phyloP scores from a whole-genome alignment of 92 coral and sea anemone genomes.

The Umimayanthus kanabou region DNA sequence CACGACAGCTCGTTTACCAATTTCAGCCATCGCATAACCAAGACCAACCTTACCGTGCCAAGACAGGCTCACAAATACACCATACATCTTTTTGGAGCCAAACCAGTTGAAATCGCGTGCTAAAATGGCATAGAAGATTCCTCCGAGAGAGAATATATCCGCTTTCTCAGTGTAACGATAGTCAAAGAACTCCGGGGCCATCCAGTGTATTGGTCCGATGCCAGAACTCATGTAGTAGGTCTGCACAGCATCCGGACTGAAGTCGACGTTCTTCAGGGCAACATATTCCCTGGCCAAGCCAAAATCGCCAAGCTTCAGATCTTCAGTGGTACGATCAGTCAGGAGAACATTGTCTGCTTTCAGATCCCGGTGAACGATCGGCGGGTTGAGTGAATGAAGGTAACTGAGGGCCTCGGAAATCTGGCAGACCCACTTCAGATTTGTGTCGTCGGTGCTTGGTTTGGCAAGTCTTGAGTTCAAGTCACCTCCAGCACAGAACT shows the following conservation, averaged over 20 bases:
- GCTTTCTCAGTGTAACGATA: conserved; percentile 67
- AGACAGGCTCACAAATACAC: conserved; percentile 35
- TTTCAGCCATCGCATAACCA: conserved; percentile 57
- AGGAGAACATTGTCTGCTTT: conserved; percentile 59
- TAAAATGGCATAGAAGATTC: conserved; percentile 75
- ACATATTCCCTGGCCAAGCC: conserved; percentile 82
- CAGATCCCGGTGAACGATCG: conserved; percentile 29
- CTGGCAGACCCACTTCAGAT: conserved; percentile 74
- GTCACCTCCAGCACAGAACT: conserved; percentile 72
- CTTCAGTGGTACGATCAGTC: conserved; percentile 46
- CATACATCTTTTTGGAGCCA: conserved; percentile 47
- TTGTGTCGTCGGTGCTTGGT: conserved; percentile 39
- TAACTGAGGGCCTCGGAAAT: conserved; percentile 67
- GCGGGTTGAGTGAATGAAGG: conserved; percentile 28
- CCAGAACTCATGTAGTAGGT: conserved; percentile 56
- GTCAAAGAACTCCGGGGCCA: conserved; percentile 71
- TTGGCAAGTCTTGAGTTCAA: conserved; percentile 59
- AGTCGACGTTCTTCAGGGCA: conserved; percentile 9
- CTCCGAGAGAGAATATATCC: conserved; percentile 82
- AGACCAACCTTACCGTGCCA: conserved; percentile 38
- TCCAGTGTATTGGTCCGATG: conserved; percentile 51
- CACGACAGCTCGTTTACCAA: conserved; percentile 21
- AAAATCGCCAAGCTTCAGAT: conserved; percentile 85
- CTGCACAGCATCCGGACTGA: not conserved
- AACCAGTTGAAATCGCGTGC: conserved; percentile 59